A percentile compares a stretch with the other conserved stretches of the same genome.
Evolutionary conservation across 2,888 invertebrate genomes (phyloP).

Genomic region (Ophion slaviceki): DNA sequence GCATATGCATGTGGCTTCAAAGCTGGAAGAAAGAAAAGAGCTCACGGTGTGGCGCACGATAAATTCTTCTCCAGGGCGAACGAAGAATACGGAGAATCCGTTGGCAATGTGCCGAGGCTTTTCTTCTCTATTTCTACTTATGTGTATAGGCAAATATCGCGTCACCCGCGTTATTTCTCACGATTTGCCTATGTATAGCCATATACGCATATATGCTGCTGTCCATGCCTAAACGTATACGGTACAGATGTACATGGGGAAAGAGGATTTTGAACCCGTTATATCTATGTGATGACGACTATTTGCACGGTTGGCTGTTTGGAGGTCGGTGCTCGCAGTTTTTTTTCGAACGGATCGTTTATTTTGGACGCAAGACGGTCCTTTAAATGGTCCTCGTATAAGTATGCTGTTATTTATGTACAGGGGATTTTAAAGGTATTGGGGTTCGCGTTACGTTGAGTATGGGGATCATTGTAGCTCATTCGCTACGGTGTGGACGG

Average conservation of each 20-base stretch:
- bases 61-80: slow-evolving; percentile 61
- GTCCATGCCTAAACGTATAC: neutral
- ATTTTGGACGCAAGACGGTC: neutral
- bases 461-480: neutral
- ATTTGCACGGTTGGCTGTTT: too few relatives aligned
- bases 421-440: neutral
- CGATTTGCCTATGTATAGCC: slow-evolving; percentile 14
- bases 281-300: too few relatives aligned
- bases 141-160: slow-evolving; percentile 41
- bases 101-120: slow-evolving; percentile 55
- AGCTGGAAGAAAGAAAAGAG: slow-evolving; percentile 38
- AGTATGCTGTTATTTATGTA: neutral
- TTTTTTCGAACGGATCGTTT: neutral
- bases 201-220: neutral
- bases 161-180: slow-evolving; percentile 73
- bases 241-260: neutral
- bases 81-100: slow-evolving; percentile 53
- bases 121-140: slow-evolving; percentile 39
- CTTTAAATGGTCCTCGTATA: neutral
- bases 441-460: neutral
- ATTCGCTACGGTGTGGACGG: neutral
- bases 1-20: slow-evolving; percentile 7
- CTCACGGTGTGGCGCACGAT: slow-evolving; percentile 27
- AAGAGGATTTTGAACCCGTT: too few relatives aligned
- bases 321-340: too few relatives aligned